Conservation (phyloP, 2,888 invertebrate genomes). For the Girardia tigrina region DNA sequence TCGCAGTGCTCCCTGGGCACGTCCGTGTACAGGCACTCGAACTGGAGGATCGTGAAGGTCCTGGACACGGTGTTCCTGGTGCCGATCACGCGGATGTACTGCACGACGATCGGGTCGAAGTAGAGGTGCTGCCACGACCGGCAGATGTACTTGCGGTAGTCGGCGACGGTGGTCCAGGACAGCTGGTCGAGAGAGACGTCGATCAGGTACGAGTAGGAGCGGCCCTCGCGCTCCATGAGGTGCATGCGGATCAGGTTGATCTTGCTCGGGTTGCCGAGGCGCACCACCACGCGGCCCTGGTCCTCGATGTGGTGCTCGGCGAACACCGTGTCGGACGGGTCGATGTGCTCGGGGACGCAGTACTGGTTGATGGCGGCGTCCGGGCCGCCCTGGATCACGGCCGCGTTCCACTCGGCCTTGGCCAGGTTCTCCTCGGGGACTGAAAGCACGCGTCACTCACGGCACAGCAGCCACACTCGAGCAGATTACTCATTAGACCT, state of each 20-base stretch:
- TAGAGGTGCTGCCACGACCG: constrained; percentile 89
- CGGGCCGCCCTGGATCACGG: constrained; percentile 72
- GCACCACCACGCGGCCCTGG: constrained; percentile 62
- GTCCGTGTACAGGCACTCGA: constrained; percentile 66
- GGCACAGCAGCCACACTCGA: neutral
- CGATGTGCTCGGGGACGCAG: neutral
- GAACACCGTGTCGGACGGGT: neutral
- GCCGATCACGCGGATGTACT: constrained; percentile 58
- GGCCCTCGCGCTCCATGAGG: constrained; percentile 80
- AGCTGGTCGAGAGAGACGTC: constrained; percentile 87
- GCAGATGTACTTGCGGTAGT: constrained; percentile 78
- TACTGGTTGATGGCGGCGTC: neutral
- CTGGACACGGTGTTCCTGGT: constrained; percentile 87
- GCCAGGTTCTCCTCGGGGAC: constrained; percentile 85
- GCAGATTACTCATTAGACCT: neutral
- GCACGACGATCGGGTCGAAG: constrained; percentile 74
- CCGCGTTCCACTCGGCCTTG: constrained; percentile 63
- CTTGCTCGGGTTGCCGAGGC: constrained; percentile 63
- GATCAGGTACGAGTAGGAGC: constrained; percentile 78
- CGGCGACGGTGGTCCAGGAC: constrained; percentile 82
- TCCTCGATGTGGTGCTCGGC: constrained; percentile 51
- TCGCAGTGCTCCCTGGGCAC: neutral
- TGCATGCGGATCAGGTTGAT: constrained; percentile 81
- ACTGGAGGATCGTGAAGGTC: constrained; percentile 77
- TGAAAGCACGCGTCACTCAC: constrained; percentile 45